These are phyloP conservation scores for Menidia menidia DNA, from an alignment of 2,797 vertebrate species.

Conservation along the genomic window DNA sequence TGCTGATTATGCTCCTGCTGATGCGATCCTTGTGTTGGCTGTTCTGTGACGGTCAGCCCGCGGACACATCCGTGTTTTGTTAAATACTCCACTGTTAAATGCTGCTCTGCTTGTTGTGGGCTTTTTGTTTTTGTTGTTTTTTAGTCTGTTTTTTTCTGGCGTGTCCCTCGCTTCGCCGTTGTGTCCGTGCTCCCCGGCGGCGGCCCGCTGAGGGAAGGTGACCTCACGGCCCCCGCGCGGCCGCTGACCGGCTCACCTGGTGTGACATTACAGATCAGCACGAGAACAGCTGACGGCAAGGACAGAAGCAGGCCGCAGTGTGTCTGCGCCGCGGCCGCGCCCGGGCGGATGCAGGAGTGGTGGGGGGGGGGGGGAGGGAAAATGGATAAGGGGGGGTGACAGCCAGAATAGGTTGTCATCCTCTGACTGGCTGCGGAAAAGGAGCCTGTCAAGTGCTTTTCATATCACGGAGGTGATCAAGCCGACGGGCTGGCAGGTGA, in stretches of 20 bases:
- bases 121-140: slow-evolving; percentile 37
- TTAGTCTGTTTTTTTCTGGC: slow-evolving; percentile 23
- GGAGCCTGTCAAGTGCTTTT: slow-evolving; percentile 56
- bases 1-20: not conserved
- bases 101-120: slow-evolving; percentile 19
- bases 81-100: not conserved
- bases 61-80: not conserved
- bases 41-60: too few species aligned
- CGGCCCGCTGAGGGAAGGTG: slow-evolving; percentile 34
- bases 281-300: slow-evolving; percentile 37
- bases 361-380: slow-evolving; percentile 35
- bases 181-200: slow-evolving; percentile 42
- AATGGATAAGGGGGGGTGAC: slow-evolving; percentile 63
- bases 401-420: slow-evolving; percentile 73
- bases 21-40: not conserved
- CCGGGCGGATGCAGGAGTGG: slow-evolving; percentile 32
- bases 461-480: slow-evolving; percentile 66
- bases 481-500: slow-evolving; percentile 61
- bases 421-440: slow-evolving; percentile 45
- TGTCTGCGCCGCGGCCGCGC: slow-evolving; percentile 16
- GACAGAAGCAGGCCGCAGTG: slow-evolving; percentile 26
- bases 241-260: slow-evolving; percentile 61
- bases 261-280: slow-evolving; percentile 50
- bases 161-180: slow-evolving; percentile 55
- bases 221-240: slow-evolving; percentile 54